Evolutionary conservation across 2,797 vertebrate species (phyloP), one percentile per base, ranked within the genome.

Genomic region (Karalla daura): DNA sequence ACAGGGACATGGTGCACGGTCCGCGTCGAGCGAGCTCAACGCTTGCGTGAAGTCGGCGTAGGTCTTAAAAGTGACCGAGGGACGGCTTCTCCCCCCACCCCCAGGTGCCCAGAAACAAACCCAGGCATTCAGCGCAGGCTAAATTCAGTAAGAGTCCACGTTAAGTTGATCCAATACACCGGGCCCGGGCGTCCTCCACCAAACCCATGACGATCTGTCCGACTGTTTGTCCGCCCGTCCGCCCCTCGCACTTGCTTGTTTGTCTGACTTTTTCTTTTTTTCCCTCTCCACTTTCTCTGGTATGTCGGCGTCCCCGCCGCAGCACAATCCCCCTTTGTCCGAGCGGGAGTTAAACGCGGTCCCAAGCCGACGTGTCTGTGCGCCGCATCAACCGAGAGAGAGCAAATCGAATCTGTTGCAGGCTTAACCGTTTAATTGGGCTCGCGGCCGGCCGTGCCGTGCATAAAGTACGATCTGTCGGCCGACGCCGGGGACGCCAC

Each of bases 1-100:
- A 90, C 86, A 87, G 91, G 63, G 91, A 91, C 91, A 91, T 92
- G 33, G 2, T 70, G 75, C 50, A 23, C 0, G 0, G 32, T 65
- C 59, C 49, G 23, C n/a, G 21, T 18, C 46, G 17, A 47, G 25
- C 11, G 1, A 1, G 10, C 10, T 12, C 5, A 45, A 18, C 20
- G 18, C 6, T 30, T 30, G 28, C 7, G 28, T 30, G 28, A 30
- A 30, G 36, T 8, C 32, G 36, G 3, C 37, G n/a, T 13, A 43
- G 4, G n/a, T 30, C 17, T 24, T n/a, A 44, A 18, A 35, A 27
- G 40, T 3, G 3, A 12, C n/a, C 1, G 2, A 36, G 11, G 20
- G 14, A 44, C 13, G 8, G 13, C 11, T 25, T 35, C n/a, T 44
- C 37, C 11, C 17, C 33, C 7, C n/a, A n/a, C n/a, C n/a, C n/a